Conservation (phyloP, 1,140 invertebrate genomes). For the Zaprionus capensis region DNA sequence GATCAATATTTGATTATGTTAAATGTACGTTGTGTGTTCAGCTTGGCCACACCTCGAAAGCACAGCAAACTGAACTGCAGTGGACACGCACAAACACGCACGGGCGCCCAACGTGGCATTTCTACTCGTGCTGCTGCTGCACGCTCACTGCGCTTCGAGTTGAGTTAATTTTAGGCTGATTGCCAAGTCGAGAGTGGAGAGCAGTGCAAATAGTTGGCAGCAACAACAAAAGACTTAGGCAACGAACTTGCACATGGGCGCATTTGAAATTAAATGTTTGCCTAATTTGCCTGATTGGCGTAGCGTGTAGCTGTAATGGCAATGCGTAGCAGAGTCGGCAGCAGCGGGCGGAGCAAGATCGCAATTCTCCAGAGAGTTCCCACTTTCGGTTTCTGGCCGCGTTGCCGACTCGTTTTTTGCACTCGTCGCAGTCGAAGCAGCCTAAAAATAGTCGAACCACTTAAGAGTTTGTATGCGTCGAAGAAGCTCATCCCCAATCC, state of each 20-base stretch:
- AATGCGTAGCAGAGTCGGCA: not conserved
- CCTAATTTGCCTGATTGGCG: conserved; percentile 74
- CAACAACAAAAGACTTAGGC: conserved; percentile 70
- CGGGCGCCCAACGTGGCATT: conserved; percentile 12
- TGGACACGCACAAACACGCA: conserved; percentile 43
- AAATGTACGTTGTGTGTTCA: conserved; percentile 33
- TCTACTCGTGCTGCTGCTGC: conserved; percentile 27
- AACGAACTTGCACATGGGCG: conserved; percentile 65
- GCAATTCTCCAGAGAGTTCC: conserved; percentile 71
- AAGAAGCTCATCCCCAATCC: conserved; percentile 42
- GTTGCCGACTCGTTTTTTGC: conserved; percentile 54
- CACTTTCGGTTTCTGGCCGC: conserved; percentile 72
- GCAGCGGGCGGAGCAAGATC: not conserved
- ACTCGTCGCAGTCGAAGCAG: conserved; percentile 26
- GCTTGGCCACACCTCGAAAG: conserved; percentile 31
- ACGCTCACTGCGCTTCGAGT: conserved; percentile 54
- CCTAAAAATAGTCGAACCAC: conserved; percentile 75
- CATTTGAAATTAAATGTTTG: conserved; percentile 75
- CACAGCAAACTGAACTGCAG: conserved; percentile 17
- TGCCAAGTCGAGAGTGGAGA: conserved; percentile 52
- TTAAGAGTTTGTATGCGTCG: conserved; percentile 52
- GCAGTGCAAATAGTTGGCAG: conserved; percentile 45
- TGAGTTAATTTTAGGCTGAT: conserved; percentile 75
- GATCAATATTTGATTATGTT: conserved; percentile 57
- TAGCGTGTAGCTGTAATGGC: conserved; percentile 39